Evolutionary conservation across 2,888 invertebrate species (phyloP).

Genomic region (Nephrotoma appendiculata): DNA sequence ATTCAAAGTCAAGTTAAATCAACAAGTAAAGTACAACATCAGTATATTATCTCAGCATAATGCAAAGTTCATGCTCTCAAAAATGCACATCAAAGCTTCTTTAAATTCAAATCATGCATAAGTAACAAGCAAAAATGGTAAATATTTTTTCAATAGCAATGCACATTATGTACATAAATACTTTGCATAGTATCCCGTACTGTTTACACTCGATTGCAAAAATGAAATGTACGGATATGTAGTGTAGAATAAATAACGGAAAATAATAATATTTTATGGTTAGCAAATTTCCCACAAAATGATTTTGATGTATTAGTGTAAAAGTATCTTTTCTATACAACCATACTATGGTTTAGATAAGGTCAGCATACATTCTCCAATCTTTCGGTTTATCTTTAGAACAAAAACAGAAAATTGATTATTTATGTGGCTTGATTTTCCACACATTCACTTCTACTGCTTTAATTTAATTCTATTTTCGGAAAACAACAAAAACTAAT

Average conservation of each 20-base stretch:
- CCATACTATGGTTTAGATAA: neutral
- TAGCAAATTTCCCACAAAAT: neutral
- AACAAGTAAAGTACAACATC: neutral
- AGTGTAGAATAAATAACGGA: neutral
- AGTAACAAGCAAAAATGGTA: neutral
- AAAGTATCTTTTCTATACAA: neutral
- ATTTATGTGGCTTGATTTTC: neutral
- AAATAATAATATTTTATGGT: neutral
- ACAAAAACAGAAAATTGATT: neutral
- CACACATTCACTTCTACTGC: neutral
- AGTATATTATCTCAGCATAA: neutral
- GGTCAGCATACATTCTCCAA: neutral
- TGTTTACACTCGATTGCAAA: neutral
- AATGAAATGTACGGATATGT: too few relatives aligned
- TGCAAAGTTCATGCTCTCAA: neutral
- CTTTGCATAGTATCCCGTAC: neutral
- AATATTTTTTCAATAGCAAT: too few relatives aligned
- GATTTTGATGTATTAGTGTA: neutral
- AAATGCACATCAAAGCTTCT: neutral
- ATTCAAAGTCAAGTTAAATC: too few relatives aligned
- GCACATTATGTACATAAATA: neutral
- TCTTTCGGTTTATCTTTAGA: neutral
- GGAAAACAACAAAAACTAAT: neutral
- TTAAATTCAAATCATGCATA: neutral
- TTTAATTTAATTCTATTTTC: neutral